These are phyloP conservation scores for Nezara viridula DNA, from an alignment of 2,888 invertebrate genomes.

Conservation along the genomic window DNA sequence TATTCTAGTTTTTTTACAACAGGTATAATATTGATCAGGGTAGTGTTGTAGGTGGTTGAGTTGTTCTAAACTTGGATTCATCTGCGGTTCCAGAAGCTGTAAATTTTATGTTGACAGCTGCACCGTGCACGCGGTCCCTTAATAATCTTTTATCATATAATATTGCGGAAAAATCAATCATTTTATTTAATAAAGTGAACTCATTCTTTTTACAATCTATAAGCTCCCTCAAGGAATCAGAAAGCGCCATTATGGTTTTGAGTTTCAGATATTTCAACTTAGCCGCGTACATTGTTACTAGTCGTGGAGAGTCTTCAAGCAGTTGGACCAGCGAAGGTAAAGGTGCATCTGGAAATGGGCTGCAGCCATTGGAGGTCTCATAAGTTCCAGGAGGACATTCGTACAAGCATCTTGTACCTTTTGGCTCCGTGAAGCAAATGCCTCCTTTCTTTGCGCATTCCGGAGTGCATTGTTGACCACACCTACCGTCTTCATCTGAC, in stretches of 20 bases:
- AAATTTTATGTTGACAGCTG: no score
- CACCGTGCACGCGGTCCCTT: no score
- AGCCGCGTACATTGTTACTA: not conserved
- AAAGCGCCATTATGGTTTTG: not conserved
- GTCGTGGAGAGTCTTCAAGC: not conserved
- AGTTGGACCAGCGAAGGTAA: not conserved
- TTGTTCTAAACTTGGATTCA: no score
- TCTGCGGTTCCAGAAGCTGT: no score
- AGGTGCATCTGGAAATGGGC: not conserved
- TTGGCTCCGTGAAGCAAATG: not conserved
- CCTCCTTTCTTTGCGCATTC: not conserved
- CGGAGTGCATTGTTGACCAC: not conserved
- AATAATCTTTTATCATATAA: not conserved
- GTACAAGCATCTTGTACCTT: not conserved
- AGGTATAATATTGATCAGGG: not conserved
- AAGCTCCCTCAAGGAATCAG: not conserved
- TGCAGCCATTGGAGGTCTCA: conserved; percentile 4
- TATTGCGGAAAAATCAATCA: not conserved
- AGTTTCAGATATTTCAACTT: not conserved
- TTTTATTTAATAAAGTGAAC: not conserved
- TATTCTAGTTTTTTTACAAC: no score
- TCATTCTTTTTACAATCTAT: not conserved
- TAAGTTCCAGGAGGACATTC: conserved; percentile 22
- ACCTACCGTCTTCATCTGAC: conserved; percentile 3
- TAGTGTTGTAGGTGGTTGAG: no score